Base-by-base conservation (phyloP, 1,140 invertebrate species). In the Nasonia longicornis region DNA sequence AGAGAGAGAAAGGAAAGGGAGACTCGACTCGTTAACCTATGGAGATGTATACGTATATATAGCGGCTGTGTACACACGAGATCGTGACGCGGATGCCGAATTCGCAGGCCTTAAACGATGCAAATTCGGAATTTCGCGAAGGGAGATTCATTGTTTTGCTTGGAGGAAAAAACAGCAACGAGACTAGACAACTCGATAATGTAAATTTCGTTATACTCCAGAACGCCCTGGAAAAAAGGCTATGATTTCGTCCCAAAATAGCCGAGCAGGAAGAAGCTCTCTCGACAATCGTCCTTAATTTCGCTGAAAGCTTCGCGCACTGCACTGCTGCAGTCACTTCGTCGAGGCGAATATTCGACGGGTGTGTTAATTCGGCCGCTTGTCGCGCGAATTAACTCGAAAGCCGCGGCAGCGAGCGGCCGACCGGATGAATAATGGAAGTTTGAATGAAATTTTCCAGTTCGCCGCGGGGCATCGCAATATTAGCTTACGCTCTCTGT, bases 361-460 rank as follows among this genome's bases (percentile, higher is more conserved):
- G 14, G 48, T 1, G 76, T 75, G 84, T 85, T 87, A 86, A 87
- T 86, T 87, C 87, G 84, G 81, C 80, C 86, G 84, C 86, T 89
- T 89, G 87, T 88, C 86, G 86, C 86, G 86, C 82, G 85, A 89
- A 89, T 89, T 88, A 87, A 87, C 88, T 89, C 87, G 87, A 83
- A 81, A 81, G 82, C 64, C 76, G 84, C 83, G 84, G 83, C 83
- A 81, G 58, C 45, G 45, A 83, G 31, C 31, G 31, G 31, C 75
- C 82, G 77, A 79, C 83, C 85, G 84, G 84, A 90, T 89, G 88
- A 91, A 91, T 91, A 91, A 91, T 91, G 88, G 86, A 90, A 89
- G 85, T 88, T 87, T 86, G 86, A 90, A 91, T 91, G 89, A 90
- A 89, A 90, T 90, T 90, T 91, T 90, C 89, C 88, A 90, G 85